These are phyloP conservation scores for Oryzias woworae DNA, from an alignment of 2,113 vertebrate genomes.

Conservation along the genomic window DNA sequence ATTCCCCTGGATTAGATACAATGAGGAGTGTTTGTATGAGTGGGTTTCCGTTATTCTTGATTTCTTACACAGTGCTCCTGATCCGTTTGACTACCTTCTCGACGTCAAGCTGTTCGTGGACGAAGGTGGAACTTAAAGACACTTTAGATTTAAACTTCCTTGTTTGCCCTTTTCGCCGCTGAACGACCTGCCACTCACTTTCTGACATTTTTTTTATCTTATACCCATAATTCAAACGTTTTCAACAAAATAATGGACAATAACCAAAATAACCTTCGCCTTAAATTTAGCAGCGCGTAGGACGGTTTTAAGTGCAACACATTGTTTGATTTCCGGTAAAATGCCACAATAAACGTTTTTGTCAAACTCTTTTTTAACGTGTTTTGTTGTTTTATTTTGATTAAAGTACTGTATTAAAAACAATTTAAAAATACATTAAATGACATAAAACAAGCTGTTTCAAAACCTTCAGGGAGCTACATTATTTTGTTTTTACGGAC, in stretches of 20 bases:
- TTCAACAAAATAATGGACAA: no score
- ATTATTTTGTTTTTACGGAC: no score
- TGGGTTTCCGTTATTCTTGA: not conserved
- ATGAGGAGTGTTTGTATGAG: not conserved
- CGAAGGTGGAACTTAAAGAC: not conserved
- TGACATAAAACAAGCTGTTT: no score
- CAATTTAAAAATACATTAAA: not conserved
- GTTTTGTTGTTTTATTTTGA: not conserved
- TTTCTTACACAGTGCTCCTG: conserved; percentile 65
- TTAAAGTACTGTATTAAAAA: not conserved
- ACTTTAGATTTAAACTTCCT: conserved; percentile 31
- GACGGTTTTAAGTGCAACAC: conserved; percentile 40
- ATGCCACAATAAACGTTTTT: not conserved
- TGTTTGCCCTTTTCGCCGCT: conserved; percentile 63
- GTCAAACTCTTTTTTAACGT: no score
- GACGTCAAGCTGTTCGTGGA: conserved; percentile 49
- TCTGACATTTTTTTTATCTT: conserved; percentile 53
- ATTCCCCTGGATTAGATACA: no score
- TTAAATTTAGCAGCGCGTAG: no score
- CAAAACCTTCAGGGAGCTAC: no score
- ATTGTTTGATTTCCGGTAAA: conserved; percentile 47
- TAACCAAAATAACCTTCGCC: no score
- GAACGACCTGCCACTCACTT: conserved; percentile 70
- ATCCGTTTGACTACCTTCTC: conserved; percentile 53
- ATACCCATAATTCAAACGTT: no score